Evolutionary conservation across 2,113 vertebrate species (phyloP).

Genomic region (Garra rufa): DNA sequence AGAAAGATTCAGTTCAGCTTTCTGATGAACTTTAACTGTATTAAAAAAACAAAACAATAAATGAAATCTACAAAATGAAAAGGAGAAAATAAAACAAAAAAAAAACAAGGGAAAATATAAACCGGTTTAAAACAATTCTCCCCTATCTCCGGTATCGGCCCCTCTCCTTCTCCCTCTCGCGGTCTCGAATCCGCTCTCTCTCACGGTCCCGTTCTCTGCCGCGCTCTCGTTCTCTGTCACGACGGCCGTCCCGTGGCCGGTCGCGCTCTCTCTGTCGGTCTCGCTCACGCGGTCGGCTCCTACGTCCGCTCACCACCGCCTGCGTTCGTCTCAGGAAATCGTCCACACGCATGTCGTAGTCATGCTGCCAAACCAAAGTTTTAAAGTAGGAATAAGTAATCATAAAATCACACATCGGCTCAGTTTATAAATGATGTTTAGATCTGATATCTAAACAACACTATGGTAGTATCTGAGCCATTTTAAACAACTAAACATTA

Average conservation of each 20-base stretch:
- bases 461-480: neutral
- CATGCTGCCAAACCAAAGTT: conserved; percentile 79
- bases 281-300: conserved; percentile 88
- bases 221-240: conserved; percentile 82
- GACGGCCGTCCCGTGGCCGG: conserved; percentile 79
- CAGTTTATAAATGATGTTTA: no score
- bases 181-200: conserved; percentile 81
- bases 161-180: conserved; percentile 89
- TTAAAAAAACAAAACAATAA: neutral
- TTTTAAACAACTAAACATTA: conserved; percentile 38
- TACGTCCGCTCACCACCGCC: conserved; percentile 91
- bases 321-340: conserved; percentile 97
- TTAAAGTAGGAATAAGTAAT: neutral
- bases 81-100: neutral
- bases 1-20: conserved; percentile 17
- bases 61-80: conserved; percentile 24
- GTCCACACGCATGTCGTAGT: conserved; percentile 98
- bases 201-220: conserved; percentile 88
- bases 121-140: neutral
- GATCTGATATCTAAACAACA: neutral
- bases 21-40: conserved; percentile 35
- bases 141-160: conserved; percentile 90
- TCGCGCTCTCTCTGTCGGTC: conserved; percentile 91
- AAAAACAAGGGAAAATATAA: neutral
- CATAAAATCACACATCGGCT: no score